Conservation (phyloP, 2,113 vertebrate species). For the Brienomyrus longianalis region DNA sequence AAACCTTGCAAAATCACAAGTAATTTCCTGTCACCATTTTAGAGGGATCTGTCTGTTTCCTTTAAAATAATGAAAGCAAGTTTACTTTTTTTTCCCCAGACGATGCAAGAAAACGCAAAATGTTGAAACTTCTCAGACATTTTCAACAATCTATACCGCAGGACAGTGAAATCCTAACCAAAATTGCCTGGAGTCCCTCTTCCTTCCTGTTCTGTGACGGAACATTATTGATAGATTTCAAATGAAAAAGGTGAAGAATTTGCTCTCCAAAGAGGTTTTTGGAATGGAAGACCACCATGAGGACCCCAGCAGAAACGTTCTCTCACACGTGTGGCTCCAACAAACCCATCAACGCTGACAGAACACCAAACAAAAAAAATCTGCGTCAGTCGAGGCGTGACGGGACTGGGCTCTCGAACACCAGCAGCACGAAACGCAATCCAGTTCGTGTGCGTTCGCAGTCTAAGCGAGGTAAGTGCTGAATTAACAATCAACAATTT, state of each 20-base stretch:
- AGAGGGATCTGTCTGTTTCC: background rate
- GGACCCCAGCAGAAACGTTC: background rate
- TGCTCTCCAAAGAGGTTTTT: background rate
- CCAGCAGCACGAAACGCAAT: background rate
- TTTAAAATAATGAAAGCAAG: background rate
- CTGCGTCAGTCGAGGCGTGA: background rate
- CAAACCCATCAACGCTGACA: background rate
- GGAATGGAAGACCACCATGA: background rate
- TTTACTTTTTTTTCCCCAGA: background rate
- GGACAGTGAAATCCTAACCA: background rate
- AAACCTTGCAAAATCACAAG: conserved; percentile 1
- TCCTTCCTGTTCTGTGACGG: background rate
- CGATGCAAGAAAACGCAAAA: background rate
- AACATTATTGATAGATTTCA: background rate
- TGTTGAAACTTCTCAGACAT: background rate
- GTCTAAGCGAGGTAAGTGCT: background rate
- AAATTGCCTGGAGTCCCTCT: background rate
- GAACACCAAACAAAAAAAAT: background rate
- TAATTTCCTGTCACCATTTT: conserved; percentile 1
- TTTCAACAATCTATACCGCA: background rate
- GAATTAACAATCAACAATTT: background rate
- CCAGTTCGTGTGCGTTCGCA: background rate
- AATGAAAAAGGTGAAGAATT: background rate
- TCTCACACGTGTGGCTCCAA: background rate
- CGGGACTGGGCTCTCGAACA: background rate